phyloP scores from a whole-genome alignment of 2,888 invertebrate genomes.

The Rhingia campestris region DNA sequence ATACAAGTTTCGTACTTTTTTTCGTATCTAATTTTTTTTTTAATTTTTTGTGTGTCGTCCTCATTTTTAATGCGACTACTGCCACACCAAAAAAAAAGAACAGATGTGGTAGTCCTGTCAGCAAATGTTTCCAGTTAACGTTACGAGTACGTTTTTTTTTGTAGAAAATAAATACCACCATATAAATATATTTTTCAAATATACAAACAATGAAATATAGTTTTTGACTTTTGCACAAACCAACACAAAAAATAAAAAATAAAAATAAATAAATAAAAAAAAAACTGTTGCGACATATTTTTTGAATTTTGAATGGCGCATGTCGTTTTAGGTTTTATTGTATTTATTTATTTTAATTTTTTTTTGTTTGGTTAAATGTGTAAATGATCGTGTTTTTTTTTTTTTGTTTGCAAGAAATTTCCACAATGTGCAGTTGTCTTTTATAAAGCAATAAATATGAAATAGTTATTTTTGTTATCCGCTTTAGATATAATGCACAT shows the following conservation, averaged over 20 bases:
- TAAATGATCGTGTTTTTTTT: conserved; percentile 37
- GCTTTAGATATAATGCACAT: conserved; percentile 55
- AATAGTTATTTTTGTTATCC: conserved; percentile 27
- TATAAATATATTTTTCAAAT: conserved; percentile 26
- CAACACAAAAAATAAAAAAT: conserved; percentile 40
- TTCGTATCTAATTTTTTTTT: conserved; percentile 27
- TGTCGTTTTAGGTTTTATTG: conserved; percentile 46
- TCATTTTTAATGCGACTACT: conserved; percentile 44
- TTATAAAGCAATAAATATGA: conserved; percentile 33
- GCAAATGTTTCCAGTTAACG: conserved; percentile 55
- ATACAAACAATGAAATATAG: conserved; percentile 22
- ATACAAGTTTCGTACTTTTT: conserved; percentile 41
- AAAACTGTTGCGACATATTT: conserved; percentile 71
- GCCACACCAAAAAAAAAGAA: conserved; percentile 7
- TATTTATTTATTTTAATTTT: background rate
- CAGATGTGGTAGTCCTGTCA: conserved; percentile 43
- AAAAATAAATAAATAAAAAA: conserved; percentile 32
- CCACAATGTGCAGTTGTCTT: conserved; percentile 57
- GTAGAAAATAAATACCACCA: conserved; percentile 8
- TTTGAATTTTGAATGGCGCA: conserved; percentile 74
- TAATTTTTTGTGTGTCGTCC: conserved; percentile 63
- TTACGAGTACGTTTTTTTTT: conserved; percentile 30
- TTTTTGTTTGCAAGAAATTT: conserved; percentile 34
- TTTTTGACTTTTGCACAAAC: conserved; percentile 67
- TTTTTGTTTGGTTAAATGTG: conserved; percentile 51